Evolutionary conservation across 1,140 invertebrate genomes (phyloP).

Genomic region (Thrips palmi): DNA sequence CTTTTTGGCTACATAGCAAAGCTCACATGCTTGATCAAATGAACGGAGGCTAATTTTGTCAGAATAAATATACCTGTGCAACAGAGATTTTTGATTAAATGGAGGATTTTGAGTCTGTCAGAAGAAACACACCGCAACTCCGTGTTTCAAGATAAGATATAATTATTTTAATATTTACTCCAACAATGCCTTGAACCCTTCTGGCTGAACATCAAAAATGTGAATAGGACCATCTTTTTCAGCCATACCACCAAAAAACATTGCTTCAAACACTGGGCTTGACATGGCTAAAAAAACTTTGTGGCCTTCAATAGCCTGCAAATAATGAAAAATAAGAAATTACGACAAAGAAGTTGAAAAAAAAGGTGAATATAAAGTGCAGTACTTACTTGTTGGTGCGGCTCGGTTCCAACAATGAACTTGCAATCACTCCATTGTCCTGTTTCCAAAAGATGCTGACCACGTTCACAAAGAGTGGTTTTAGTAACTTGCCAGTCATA

Average conservation of each 20-base stretch:
- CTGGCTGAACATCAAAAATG: constrained; percentile 64
- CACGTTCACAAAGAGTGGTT: constrained; percentile 12
- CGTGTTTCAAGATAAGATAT: background rate
- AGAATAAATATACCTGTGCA: constrained; percentile 67
- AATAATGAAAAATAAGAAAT: constrained; percentile 10
- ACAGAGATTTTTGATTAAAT: too few relatives aligned
- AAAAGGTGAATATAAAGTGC: background rate
- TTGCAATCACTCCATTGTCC: constrained; percentile 19
- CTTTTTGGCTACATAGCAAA: constrained; percentile 74
- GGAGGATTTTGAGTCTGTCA: too few relatives aligned
- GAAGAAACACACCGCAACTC: too few relatives aligned
- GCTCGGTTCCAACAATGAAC: constrained; percentile 19
- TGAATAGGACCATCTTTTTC: constrained; percentile 51
- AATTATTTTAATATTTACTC: constrained; percentile 24
- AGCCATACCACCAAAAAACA: constrained; percentile 57
- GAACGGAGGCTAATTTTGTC: constrained; percentile 56
- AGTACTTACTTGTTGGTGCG: background rate
- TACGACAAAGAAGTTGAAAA: background rate
- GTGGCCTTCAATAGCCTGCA: constrained; percentile 46
- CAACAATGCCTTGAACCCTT: constrained; percentile 61
- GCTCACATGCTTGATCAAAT: constrained; percentile 65
- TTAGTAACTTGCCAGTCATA: constrained; percentile 17
- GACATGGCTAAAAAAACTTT: constrained; percentile 67
- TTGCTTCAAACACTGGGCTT: constrained; percentile 63
- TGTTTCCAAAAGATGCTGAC: constrained; percentile 16